A percentile compares a stretch with the other conserved stretches of the same genome.
Evolutionary conservation across 2,888 invertebrate species (phyloP).

Genomic region (Cyrtodaria siliqua): DNA sequence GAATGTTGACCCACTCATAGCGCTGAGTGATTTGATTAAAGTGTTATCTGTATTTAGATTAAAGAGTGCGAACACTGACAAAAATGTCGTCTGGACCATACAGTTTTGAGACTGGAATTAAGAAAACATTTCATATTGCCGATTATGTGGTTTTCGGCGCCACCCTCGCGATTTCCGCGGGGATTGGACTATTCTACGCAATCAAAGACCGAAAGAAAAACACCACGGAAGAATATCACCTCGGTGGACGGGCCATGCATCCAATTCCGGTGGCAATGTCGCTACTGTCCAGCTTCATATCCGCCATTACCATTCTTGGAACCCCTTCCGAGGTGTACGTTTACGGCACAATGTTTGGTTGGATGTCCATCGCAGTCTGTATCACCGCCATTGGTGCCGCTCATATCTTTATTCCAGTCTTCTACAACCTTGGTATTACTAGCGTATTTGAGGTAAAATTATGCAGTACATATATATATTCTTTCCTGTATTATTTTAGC

Average conservation of each 20-base stretch:
- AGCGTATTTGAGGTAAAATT: slow-evolving; percentile 75
- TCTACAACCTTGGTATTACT: slow-evolving; percentile 73
- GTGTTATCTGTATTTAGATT: no score
- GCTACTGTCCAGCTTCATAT: slow-evolving; percentile 82
- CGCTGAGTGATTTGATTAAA: no score
- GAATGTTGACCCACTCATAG: no score
- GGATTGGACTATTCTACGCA: slow-evolving; percentile 77
- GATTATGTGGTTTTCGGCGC: slow-evolving; percentile 77
- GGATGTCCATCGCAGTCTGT: slow-evolving; percentile 74
- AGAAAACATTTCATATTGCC: slow-evolving; percentile 58
- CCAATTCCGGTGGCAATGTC: slow-evolving; percentile 79
- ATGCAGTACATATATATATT: no score
- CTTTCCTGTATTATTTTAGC: no score
- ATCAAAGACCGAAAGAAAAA: slow-evolving; percentile 73
- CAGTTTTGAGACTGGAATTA: slow-evolving; percentile 54
- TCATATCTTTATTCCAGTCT: slow-evolving; percentile 73
- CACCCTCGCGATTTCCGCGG: slow-evolving; percentile 73
- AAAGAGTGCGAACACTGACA: no score
- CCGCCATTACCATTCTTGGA: slow-evolving; percentile 82
- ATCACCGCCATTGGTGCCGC: slow-evolving; percentile 74
- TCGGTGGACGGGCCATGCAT: slow-evolving; percentile 79
- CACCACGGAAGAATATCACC: slow-evolving; percentile 74
- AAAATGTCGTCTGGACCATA: slow-evolving; percentile 53
- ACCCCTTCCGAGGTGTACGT: slow-evolving; percentile 80
- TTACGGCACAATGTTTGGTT: slow-evolving; percentile 78